Evolutionary conservation across 2,797 vertebrate species (phyloP), one percentile per base, ranked within the genome.

Genomic region (Acipenser ruthenus): DNA sequence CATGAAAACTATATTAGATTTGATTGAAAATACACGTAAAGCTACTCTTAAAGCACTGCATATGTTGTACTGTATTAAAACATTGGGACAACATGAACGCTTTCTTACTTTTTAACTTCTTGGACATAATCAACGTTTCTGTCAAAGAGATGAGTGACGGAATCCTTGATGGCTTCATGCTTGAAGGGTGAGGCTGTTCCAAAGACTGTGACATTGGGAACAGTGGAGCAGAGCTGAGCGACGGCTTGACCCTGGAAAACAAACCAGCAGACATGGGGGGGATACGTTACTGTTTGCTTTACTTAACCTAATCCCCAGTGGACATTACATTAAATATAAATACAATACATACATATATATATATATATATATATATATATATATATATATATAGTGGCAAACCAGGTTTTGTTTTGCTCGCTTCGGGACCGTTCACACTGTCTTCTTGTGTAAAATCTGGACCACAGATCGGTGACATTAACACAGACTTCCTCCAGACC

Each of bases 141-240:
- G 88, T 99, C 95, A 55, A 98, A 95, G 70, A 99, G 92, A 74
- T 99, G 94, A 77, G 93, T 96, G 84, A 98, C 86, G 0, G 95
- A 96, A 76, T 92, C 93, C 84, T 92, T 93, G 86, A 99, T 98
- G 69, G 96, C 92, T 72, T 94, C 90, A 4, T 99, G 97, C 87
- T 99, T 99, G 88, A 92, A 97, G 75, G 89, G 89, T 3, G 97
- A 99, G 71, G 97, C 95, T 13, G 93, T 93, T 71, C 97, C 97
- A 76, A 98, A 98, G 73, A 98, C 89, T 3, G 91, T 95, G 79
- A 99, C 90, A 1, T 88, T 91, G 72, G 94, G 93, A 59, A 99
- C 69, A 1, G 94, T 97, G 75, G 94, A 93, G 74, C 97, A 99
- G 65, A 99, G 90, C 84, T 99, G 97, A 85, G 95, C 94, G 73